Base-by-base conservation (phyloP, 2,797 vertebrate genomes). In the Synanceia verrucosa region DNA sequence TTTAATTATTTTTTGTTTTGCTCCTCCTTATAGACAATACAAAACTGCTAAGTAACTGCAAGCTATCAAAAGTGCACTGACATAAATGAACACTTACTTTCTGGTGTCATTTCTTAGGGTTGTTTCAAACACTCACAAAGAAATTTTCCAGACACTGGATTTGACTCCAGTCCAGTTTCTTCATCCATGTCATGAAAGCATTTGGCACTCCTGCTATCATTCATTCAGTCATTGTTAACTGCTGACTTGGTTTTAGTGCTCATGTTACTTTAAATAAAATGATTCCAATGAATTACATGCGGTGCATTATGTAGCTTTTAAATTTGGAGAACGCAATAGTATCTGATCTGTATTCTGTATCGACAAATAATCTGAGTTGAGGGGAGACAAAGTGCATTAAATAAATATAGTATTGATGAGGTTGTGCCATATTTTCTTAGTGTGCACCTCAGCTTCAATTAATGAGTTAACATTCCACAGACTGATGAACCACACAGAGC, bases 401-500 rank as follows among this genome's bases (percentile, higher is more conserved):
- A n/a, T n/a, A n/a, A n/a, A n/a, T n/a, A n/a, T n/a, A n/a, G n/a
- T n/a, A 41, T 41, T 41, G 9, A 36, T 31, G 4, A 28, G 23
- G n/a, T 58, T 31, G 21, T 34, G 21, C 5, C 1, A 11, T 2
- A 47, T 37, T 62, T 47, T 41, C 9, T 34, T 4, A 4, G 1
- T 34, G 39, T 33, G 55, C n/a, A 47, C 16, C 29, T 65, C 9
- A 39, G 16, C 28, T 37, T 44, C 18, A 51, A 13, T 55, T 23
- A 5, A 14, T n/a, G 31, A 23, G 33, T 43, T 26, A 13, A 33
- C 39, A 9, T 18, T 36, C 31, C 12, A 46, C 23, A 37, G 46
- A 53, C 41, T 47, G 58, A 63, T 69, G 10, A 70, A 61, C n/a
- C 33, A 31, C 71, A 55, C 52, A 0, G 18, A 24, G 36, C 7